These are phyloP conservation scores for Drosophila punjabiensis DNA, from an alignment of 1,140 invertebrate species.

Conservation along the genomic window DNA sequence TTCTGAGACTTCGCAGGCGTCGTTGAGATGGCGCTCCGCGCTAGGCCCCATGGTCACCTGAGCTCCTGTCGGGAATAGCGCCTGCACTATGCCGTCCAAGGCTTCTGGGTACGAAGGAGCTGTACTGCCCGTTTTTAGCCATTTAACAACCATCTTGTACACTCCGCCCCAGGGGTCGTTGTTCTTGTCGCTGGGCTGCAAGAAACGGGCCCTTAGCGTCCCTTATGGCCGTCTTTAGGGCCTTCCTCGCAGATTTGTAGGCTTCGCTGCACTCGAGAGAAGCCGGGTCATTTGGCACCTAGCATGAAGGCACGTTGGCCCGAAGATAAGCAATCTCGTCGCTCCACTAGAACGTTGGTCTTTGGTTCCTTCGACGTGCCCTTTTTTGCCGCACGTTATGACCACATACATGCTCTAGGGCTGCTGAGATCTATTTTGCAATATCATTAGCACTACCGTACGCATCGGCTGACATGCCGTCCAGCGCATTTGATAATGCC, in stretches of 20 bases:
- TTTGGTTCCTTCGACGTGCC: neutral
- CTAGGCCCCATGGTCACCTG: neutral
- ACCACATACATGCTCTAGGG: neutral
- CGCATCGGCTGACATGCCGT: no score
- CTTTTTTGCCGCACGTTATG: neutral
- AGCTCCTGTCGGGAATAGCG: neutral
- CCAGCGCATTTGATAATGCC: no score
- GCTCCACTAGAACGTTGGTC: neutral
- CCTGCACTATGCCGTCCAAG: neutral
- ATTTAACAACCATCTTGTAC: neutral
- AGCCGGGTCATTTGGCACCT: no score
- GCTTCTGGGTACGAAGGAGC: neutral
- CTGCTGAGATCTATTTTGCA: no score
- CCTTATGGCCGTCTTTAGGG: neutral
- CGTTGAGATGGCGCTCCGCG: neutral
- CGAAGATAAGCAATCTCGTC: neutral
- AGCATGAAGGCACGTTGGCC: no score
- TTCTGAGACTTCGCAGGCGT: no score
- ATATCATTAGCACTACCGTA: no score
- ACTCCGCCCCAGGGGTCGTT: neutral
- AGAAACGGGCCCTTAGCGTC: neutral
- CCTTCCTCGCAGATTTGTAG: neutral
- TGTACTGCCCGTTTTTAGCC: neutral
- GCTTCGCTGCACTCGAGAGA: neutral
- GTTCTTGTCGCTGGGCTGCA: neutral